Evolutionary conservation across 2,113 vertebrate genomes (phyloP).

Genomic region (Oreochromis niloticus): DNA sequence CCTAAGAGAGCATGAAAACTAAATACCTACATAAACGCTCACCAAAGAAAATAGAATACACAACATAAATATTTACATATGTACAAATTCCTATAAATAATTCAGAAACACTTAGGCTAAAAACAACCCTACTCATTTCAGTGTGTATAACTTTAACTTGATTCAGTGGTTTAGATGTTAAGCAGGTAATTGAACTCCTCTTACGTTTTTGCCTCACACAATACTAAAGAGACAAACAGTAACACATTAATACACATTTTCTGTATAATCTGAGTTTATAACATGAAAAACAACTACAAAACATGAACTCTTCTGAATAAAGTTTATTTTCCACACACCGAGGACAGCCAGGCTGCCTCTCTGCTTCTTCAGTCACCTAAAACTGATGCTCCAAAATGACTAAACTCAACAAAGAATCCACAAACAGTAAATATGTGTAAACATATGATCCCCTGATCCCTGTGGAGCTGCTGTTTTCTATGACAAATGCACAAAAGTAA

Average conservation of each 20-base stretch:
- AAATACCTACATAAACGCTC: neutral
- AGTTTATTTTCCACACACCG: neutral
- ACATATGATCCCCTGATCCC: neutral
- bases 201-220: neutral
- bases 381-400: neutral
- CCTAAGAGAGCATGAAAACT: neutral
- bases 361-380: neutral
- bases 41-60: neutral
- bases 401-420: neutral
- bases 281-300: neutral
- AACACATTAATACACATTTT: neutral
- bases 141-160: neutral
- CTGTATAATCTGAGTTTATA: neutral
- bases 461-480: neutral
- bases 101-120: neutral
- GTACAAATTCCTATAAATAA: neutral
- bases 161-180: neutral
- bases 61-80: neutral
- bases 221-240: neutral
- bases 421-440: neutral
- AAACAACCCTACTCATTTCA: neutral
- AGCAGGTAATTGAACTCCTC: neutral
- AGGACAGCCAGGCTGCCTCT: neutral
- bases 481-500: neutral
- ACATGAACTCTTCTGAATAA: neutral